These are phyloP conservation scores for Meles meles DNA, from an alignment of 2,113 vertebrate genomes.

Conservation along the genomic window DNA sequence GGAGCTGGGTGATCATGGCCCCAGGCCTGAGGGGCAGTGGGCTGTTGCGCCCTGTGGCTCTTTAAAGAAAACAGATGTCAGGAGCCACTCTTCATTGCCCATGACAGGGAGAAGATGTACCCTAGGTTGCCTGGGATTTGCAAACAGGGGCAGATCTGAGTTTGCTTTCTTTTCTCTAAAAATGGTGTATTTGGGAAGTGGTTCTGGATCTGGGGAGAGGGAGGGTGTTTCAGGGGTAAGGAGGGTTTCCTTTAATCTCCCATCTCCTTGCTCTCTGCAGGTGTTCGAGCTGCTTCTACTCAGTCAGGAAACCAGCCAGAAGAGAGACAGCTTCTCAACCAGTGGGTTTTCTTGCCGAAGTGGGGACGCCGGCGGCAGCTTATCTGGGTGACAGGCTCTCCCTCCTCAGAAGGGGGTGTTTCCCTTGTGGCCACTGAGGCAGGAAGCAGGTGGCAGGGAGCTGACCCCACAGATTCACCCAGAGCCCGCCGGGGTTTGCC, in stretches of 20 bases:
- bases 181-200: neutral
- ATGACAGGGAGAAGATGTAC: neutral
- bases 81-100: neutral
- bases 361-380: neutral
- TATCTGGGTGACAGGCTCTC: constrained; percentile 16
- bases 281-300: neutral
- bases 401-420: neutral
- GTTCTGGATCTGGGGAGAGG: neutral
- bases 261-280: neutral
- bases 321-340: constrained; percentile 26
- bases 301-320: neutral
- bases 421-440: constrained; percentile 48
- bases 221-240: neutral
- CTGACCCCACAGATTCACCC: neutral
- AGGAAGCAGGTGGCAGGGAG: constrained; percentile 72
- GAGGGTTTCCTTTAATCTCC: neutral
- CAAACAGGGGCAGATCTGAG: neutral
- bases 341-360: neutral
- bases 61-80: neutral
- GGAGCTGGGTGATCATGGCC: neutral
- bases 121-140: neutral
- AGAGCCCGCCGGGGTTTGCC: neutral
- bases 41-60: neutral
- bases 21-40: fast-evolving
- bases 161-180: neutral